phyloP scores from a whole-genome alignment of 2,888 invertebrate genomes.

The Meiosimyza decipiens region DNA sequence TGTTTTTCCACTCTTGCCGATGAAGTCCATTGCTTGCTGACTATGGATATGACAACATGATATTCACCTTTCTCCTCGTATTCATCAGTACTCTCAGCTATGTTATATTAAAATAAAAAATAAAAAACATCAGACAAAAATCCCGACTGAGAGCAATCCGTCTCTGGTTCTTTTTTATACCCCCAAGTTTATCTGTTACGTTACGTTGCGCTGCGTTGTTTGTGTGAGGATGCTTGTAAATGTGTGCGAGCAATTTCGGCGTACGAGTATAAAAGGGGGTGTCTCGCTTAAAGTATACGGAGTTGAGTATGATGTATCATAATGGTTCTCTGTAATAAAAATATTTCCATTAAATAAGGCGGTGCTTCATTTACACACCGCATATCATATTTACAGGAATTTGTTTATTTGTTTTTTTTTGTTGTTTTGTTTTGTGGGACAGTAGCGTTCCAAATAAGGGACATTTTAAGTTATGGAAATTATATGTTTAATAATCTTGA shows the following conservation, averaged over 20 bases:
- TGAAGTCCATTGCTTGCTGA: slow-evolving; percentile 63
- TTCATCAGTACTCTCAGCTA: neutral
- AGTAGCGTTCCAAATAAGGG: too few species aligned
- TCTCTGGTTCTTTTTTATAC: slow-evolving; percentile 12
- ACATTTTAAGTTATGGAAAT: too few species aligned
- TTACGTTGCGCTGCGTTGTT: slow-evolving; percentile 19
- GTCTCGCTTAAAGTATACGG: slow-evolving; percentile 23
- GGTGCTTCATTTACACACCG: slow-evolving; percentile 44
- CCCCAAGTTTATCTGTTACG: neutral
- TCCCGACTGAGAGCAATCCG: slow-evolving; percentile 27
- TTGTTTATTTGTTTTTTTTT: too few species aligned
- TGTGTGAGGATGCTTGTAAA: neutral
- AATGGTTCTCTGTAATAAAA: slow-evolving; percentile 56
- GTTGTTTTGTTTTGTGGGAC: too few species aligned
- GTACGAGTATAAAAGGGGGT: neutral
- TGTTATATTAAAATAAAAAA: slow-evolving; percentile 36
- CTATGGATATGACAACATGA: slow-evolving; percentile 49
- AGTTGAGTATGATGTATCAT: slow-evolving; percentile 36
- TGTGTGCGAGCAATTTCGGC: too few species aligned
- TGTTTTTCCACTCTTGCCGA: slow-evolving; percentile 53
- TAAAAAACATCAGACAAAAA: slow-evolving; percentile 38
- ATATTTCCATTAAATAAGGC: slow-evolving; percentile 55
- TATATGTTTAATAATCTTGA: too few species aligned
- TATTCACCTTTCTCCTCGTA: slow-evolving; percentile 40
- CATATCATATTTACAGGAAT: slow-evolving; percentile 30